Evolutionary conservation across 2,888 invertebrate species (phyloP).

Genomic region (Nomada hirtipes): DNA sequence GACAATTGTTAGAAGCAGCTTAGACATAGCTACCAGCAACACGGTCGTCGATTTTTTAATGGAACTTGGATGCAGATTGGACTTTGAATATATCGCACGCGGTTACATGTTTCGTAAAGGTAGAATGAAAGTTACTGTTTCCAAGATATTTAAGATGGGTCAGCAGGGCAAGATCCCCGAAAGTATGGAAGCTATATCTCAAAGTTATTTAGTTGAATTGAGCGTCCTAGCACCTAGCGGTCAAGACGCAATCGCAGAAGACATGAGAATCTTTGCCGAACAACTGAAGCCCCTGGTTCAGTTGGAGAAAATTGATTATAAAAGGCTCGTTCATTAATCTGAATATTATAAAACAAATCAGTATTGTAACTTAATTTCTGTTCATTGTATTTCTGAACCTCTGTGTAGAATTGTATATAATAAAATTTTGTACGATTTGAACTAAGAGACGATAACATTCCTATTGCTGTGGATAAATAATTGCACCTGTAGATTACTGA

Average conservation of each 20-base stretch:
- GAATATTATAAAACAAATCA: conserved; percentile 6
- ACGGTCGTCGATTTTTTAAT: conserved; percentile 96
- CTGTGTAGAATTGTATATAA: conserved; percentile 29
- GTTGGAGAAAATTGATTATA: conserved; percentile 96
- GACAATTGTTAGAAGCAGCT: conserved; percentile 95
- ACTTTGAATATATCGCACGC: conserved; percentile 97
- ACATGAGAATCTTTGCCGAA: conserved; percentile 97
- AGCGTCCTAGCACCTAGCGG: conserved; percentile 95
- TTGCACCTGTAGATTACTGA: not conserved
- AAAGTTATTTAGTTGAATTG: conserved; percentile 96
- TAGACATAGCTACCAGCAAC: conserved; percentile 96
- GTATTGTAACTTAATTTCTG: conserved; percentile 24
- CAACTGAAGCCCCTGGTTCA: conserved; percentile 96
- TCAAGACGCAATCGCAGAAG: conserved; percentile 97
- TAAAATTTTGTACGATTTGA: conserved; percentile 14
- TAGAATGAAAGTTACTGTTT: conserved; percentile 98
- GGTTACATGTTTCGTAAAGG: conserved; percentile 98
- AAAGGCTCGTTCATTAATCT: conserved; percentile 86
- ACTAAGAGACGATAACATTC: conserved; percentile 2
- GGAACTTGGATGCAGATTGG: conserved; percentile 95
- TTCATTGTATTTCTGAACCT: conserved; percentile 8
- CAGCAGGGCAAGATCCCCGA: conserved; percentile 90
- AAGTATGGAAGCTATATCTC: conserved; percentile 93
- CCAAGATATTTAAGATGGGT: conserved; percentile 95
- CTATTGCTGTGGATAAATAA: not conserved